Evolutionary conservation across 2,888 invertebrate genomes (phyloP), one percentile per base, ranked within the genome.

Genomic region (Plusia festucae): DNA sequence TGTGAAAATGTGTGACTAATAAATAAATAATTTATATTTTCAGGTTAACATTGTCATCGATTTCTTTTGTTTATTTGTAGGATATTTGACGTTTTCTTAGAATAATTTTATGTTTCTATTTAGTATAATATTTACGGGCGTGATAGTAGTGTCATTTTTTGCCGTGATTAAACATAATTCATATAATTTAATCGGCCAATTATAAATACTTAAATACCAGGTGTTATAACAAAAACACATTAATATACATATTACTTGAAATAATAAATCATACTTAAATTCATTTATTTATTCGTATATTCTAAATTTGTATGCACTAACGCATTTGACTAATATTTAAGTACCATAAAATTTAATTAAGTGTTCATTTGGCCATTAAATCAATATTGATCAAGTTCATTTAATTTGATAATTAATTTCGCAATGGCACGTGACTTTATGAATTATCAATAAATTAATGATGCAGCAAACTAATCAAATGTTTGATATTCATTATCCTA

Each of bases 1-100:
- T 34, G 22, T 56, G 58, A 13, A 71, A 65, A 63, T 62, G 57
- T 65, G 60, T 75, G 63, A 69, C 79, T 64, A 78, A 64, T n/a
- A 57, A 34, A 60, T 57, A 72, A 15, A 8, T 27, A 8, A 61
- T 27, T 72, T 51, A 51, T 55, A 15, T 3, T 72, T 44, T 72
- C 24, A 24, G 24, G 24, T n/a, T n/a, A n/a, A n/a, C n/a, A n/a
- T n/a, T n/a, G n/a, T n/a, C n/a, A n/a, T n/a, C n/a, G n/a, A n/a
- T n/a, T n/a, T n/a, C n/a, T n/a, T n/a, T n/a, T n/a, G n/a, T n/a
- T n/a, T n/a, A n/a, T n/a, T n/a, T n/a, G n/a, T n/a, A n/a, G n/a
- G n/a, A n/a, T n/a, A n/a, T n/a, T n/a, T n/a, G n/a, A 40, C n/a
- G n/a, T n/a, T n/a, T 40, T 40, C 15, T 15, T n/a, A n/a, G n/a